phyloP scores from a whole-genome alignment of 2,888 invertebrate genomes.

The Nasonia oneida region DNA sequence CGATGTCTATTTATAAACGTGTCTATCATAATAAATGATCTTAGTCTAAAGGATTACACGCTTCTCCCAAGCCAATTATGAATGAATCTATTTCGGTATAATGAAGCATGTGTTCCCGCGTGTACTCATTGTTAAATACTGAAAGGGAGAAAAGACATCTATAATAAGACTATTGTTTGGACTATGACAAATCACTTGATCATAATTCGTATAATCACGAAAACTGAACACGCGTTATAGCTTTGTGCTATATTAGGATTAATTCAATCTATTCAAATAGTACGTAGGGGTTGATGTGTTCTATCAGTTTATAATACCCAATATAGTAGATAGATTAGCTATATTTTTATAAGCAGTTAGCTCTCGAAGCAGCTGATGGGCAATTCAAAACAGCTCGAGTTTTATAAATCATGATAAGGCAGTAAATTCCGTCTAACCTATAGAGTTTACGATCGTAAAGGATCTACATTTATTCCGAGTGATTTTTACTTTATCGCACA shows the following conservation, averaged over 20 bases:
- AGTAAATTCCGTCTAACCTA: not conserved
- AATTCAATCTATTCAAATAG: too few relatives aligned
- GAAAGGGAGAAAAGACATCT: too few relatives aligned
- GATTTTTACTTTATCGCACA: not conserved
- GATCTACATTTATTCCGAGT: too few relatives aligned
- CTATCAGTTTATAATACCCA: not conserved
- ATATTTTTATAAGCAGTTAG: not conserved
- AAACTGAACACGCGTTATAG: too few relatives aligned
- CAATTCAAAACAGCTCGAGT: not conserved
- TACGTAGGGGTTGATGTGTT: not conserved
- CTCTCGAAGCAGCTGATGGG: not conserved
- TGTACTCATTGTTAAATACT: too few relatives aligned
- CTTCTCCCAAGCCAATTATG: not conserved
- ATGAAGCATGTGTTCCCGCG: too few relatives aligned
- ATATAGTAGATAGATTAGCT: not conserved
- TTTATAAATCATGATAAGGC: not conserved
- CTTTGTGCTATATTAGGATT: too few relatives aligned
- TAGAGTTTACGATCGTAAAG: not conserved
- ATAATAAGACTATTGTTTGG: too few relatives aligned
- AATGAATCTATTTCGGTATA: not conserved
- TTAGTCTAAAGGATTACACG: not conserved
- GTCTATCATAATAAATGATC: constrained; percentile 1
- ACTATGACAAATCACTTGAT: too few relatives aligned
- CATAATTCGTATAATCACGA: not conserved
- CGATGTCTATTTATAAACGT: not conserved